Conservation (phyloP, 2,888 invertebrate genomes). For the Agrotis clavis region DNA sequence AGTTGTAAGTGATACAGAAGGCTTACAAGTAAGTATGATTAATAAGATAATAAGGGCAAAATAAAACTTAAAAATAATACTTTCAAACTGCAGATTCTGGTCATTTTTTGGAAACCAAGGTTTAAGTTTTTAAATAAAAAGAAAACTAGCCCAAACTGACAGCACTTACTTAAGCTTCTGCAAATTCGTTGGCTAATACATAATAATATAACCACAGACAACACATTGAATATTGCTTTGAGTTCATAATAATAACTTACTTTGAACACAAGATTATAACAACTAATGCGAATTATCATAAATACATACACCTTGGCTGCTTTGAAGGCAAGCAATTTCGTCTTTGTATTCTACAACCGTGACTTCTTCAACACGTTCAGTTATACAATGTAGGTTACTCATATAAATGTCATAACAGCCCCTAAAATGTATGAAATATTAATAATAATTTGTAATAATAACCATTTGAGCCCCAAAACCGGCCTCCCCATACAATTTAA, state of each 20-base stretch:
- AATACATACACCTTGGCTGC: neutral
- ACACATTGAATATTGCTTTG: neutral
- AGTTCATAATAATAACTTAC: constrained; percentile 2
- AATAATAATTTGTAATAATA: constrained; percentile 41
- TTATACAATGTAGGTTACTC: constrained; percentile 29
- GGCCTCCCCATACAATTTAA: constrained; percentile 44
- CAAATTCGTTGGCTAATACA: neutral
- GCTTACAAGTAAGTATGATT: neutral
- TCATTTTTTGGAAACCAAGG: too few species aligned
- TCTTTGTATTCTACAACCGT: constrained; percentile 15
- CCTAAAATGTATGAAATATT: constrained; percentile 30
- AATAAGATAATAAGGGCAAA: too few species aligned
- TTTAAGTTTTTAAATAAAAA: too few species aligned
- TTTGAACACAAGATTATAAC: neutral
- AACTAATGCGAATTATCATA: neutral
- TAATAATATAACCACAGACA: too few species aligned
- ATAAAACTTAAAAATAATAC: too few species aligned
- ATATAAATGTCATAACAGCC: constrained; percentile 21
- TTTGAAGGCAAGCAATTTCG: constrained; percentile 6
- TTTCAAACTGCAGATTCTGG: too few species aligned
- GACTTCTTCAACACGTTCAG: constrained; percentile 2
- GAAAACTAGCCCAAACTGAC: too few species aligned
- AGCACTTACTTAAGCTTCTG: too few species aligned
- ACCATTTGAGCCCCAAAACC: constrained; percentile 41
- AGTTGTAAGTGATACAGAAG: too few species aligned